Percentiles rank a stretch among this genome's conserved stretches.
These are phyloP conservation scores for Fregata magnificens DNA, from an alignment of 2,113 vertebrate species.

Conservation along the genomic window DNA sequence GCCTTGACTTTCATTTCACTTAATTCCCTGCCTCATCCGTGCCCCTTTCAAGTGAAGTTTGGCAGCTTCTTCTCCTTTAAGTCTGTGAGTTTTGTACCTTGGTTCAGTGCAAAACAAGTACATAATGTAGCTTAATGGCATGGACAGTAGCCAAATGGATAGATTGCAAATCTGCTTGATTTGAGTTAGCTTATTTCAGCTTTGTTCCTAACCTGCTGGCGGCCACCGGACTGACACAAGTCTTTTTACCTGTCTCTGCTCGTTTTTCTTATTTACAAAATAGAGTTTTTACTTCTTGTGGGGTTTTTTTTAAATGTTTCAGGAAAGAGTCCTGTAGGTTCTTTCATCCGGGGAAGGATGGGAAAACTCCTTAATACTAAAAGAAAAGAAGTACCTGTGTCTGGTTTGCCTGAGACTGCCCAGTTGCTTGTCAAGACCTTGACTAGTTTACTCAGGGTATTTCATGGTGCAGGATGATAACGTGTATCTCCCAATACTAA, in stretches of 20 bases:
- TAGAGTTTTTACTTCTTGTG: neutral
- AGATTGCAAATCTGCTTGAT: neutral
- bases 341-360: neutral
- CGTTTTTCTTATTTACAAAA: neutral
- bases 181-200: neutral
- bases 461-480: neutral
- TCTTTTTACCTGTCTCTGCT: neutral
- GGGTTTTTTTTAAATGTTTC: neutral
- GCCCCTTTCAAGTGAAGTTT: neutral
- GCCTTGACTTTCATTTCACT: neutral
- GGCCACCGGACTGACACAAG: neutral
- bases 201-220: neutral
- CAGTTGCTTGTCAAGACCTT: neutral
- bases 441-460: neutral
- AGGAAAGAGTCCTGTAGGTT: neutral
- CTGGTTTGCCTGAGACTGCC: neutral
- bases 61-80: neutral
- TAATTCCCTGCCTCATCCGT: neutral
- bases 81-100: neutral
- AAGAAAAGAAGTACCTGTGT: neutral
- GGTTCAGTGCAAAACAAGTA: neutral
- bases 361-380: neutral
- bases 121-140: fast-evolving
- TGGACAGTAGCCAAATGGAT: neutral
- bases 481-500: neutral